These are phyloP conservation scores for Lathronympha strigana DNA, from an alignment of 2,888 invertebrate species.

Conservation along the genomic window DNA sequence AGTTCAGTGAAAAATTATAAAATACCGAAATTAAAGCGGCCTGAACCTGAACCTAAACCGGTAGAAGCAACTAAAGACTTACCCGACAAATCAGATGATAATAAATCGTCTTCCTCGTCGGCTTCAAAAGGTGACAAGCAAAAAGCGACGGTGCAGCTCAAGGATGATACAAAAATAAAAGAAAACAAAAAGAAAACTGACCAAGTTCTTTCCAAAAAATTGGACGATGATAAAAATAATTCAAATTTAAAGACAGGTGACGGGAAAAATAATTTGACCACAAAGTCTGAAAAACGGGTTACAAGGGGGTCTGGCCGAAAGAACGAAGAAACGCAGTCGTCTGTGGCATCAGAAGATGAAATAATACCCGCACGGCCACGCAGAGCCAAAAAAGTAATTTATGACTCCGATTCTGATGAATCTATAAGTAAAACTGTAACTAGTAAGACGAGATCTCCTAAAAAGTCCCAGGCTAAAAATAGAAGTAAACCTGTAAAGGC, in stretches of 20 bases:
- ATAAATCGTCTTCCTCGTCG: conserved; percentile 40
- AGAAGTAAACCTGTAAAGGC: not conserved
- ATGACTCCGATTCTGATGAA: conserved; percentile 63
- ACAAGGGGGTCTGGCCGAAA: conserved; percentile 57
- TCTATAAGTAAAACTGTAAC: conserved; percentile 20
- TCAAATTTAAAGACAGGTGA: not conserved
- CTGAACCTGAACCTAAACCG: conserved; percentile 48
- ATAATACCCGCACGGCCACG: conserved; percentile 45
- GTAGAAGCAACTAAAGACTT: conserved; percentile 7
- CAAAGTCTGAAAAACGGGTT: conserved; percentile 49
- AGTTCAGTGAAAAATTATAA: conserved; percentile 77
- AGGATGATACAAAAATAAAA: conserved; percentile 24
- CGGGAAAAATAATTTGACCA: not conserved
- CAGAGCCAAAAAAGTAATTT: conserved; percentile 56
- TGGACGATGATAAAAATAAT: conserved; percentile 2
- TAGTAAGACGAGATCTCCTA: conserved; percentile 36
- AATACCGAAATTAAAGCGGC: conserved; percentile 78
- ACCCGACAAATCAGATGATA: conserved; percentile 30
- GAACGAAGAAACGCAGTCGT: conserved; percentile 42
- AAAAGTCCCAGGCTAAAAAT: conserved; percentile 10
- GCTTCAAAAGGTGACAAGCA: conserved; percentile 33
- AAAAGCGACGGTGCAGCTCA: conserved; percentile 40
- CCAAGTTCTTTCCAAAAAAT: conserved; percentile 7
- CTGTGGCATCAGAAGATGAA: conserved; percentile 25
- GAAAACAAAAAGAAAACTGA: conserved; percentile 24